Base-by-base conservation (phyloP, 2,113 vertebrate genomes). In the Peromyscus maniculatus region DNA sequence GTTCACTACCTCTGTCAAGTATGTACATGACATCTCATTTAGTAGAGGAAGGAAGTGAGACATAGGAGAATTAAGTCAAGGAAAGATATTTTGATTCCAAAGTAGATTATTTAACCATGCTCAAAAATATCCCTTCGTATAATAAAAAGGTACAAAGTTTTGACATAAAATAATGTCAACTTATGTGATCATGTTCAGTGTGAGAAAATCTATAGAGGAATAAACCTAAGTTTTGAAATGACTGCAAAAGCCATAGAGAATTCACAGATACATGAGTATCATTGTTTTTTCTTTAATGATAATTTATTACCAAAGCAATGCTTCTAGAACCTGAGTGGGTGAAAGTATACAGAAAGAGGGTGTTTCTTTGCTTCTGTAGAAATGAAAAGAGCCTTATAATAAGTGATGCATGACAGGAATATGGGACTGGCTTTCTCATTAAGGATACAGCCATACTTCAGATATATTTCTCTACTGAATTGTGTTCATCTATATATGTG, bases 361-460 rank as follows among this genome's bases (percentile, higher is more conserved):
- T 79, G 33, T 12, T 97, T 98, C 94, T 94, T 87, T 89, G 7
- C 66, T 97, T 89, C 86, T 93, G 39, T 52, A 90, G 11, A 33
- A 97, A 87, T 89, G 80, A 97, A 96, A 97, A 80, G 43, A 87
- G 92, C 57, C 57, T 95, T 96, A 98, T 89, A 92, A 33, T 24
- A 89, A 19, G 17, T 69, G 66, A 57, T 33, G 86, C 92, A 94
- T 93, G 89, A 97, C 74, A 95, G 74, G 39, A 96, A 95, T 33
- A 72, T 66, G 26, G 55, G 22, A 15, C 96, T 98, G 97, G 33
- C 92, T 92, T 98, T 98, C 94, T 91, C 95, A 98, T 98, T 96
- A 98, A 94, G 33, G 1, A 43, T 8, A 39, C 74, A 91, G 33
- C 36, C 75, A 89, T 91, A 77, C 97, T 98, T 98, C 97, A 79